These are phyloP conservation scores for Serripes groenlandicus DNA, from an alignment of 2,888 invertebrate genomes.

Conservation along the genomic window DNA sequence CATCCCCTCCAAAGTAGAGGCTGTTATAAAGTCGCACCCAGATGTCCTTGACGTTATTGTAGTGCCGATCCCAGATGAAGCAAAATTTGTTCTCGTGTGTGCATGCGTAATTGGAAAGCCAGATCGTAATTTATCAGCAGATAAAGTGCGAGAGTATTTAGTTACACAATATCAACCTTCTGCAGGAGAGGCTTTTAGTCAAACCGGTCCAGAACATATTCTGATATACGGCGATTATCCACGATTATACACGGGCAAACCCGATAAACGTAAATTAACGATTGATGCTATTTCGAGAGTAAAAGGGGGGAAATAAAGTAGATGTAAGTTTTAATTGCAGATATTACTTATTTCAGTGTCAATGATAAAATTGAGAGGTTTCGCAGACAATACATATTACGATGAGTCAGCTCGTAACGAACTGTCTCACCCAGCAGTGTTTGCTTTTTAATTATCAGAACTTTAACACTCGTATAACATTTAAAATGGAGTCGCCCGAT, in stretches of 20 bases:
- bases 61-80: conserved; percentile 38
- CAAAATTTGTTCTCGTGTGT: conserved; percentile 32
- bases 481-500: too few species aligned
- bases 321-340: too few species aligned
- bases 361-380: too few species aligned
- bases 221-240: conserved; percentile 41
- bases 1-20: conserved; percentile 34
- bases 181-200: conserved; percentile 25
- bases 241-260: conserved; percentile 46
- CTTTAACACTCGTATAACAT: too few species aligned
- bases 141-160: conserved; percentile 21
- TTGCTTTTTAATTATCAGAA: too few species aligned
- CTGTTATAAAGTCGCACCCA: conserved; percentile 39
- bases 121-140: conserved; percentile 7
- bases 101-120: conserved; percentile 51
- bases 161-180: neutral
- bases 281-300: neutral
- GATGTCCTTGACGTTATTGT: conserved; percentile 52
- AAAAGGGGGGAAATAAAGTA: neutral
- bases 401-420: too few species aligned
- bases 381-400: too few species aligned
- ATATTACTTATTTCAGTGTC: too few species aligned
- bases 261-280: conserved; percentile 24
- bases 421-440: too few species aligned
- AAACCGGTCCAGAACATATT: conserved; percentile 10